Evolutionary conservation across 2,113 vertebrate species (phyloP), one percentile per base, ranked within the genome.

Genomic region (Bubo scandiacus): DNA sequence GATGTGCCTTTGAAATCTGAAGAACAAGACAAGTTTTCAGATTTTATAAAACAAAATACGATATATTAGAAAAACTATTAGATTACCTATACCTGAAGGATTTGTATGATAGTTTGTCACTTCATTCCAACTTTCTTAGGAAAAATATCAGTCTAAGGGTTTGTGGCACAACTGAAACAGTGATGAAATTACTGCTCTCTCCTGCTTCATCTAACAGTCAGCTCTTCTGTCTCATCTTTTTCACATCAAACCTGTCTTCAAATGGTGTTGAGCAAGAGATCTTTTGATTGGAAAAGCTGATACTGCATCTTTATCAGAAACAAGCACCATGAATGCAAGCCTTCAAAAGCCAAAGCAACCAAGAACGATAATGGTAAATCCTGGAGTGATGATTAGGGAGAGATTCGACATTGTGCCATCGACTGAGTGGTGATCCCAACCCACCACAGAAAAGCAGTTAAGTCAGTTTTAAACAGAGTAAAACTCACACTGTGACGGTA

Each of bases 401-500:
- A 92, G 91, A 94, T 87, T 81, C 5, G 86, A 95, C 96, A 80
- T 30, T 97, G 91, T 86, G 95, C 90, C 89, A 73, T n/a, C 58
- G 81, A 96, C 4, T 58, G 96, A 96, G 92, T 88, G 90, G 94
- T 91, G 97, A 97, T 83, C 94, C 97, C 88, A 92, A 91, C 97
- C 97, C 97, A 90, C 87, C 74, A 97, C 92, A 96, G 95, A 96
- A 97, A 97, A 96, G 97, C 87, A 73, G 92, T 92, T 42, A 97
- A 97, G 91, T 55, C 88, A 87, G 90, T 96, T 80, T 96, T 88
- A 86, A 97, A 98, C 85, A 95, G 81, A 96, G 96, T 62, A 47
- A 88, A 98, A 99, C 99, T 99, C 98, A 99, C 99, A 98, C 99
- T 99, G 99, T 99, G 99, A 98, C 99, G 99, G 99, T 99, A 99